phyloP scores from a whole-genome alignment of 30 jellyfish, hydroid and myxozoan species.

The Hydra vulgaris region DNA sequence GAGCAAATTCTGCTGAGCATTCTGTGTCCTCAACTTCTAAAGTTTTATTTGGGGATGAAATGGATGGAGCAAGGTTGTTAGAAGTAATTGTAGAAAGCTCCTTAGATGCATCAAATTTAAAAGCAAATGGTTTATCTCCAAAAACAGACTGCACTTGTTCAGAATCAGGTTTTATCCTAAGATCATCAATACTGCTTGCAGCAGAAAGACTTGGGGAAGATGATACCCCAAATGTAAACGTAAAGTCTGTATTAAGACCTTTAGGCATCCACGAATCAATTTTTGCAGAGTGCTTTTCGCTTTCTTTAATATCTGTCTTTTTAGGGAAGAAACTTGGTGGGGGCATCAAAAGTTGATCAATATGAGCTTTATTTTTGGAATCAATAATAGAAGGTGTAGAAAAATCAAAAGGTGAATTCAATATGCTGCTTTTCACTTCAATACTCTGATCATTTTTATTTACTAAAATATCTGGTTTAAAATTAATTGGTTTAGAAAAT shows the following conservation, averaged over 20 bases:
- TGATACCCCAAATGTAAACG: slow-evolving; percentile 18
- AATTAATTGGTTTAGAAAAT: slow-evolving; percentile 14
- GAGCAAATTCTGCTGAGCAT: slow-evolving; percentile 30
- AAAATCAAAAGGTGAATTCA: not conserved
- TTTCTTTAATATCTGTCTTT: not conserved
- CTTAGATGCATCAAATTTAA: slow-evolving; percentile 18
- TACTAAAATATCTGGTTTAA: not conserved
- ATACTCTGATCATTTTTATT: not conserved
- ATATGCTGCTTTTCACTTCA: not conserved
- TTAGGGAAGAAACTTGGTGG: slow-evolving; percentile 23
- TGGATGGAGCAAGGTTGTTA: not conserved
- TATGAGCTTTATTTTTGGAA: not conserved
- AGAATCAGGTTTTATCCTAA: not conserved
- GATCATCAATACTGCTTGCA: slow-evolving; percentile 37
- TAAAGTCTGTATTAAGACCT: slow-evolving; percentile 14
- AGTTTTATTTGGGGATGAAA: slow-evolving; percentile 13
- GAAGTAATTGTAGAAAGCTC: not conserved
- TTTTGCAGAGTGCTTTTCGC: not conserved
- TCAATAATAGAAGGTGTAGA: not conserved
- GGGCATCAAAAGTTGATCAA: slow-evolving; percentile 12
- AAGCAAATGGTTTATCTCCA: slow-evolving; percentile 10
- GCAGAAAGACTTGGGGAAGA: slow-evolving; percentile 20
- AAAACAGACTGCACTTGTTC: slow-evolving; percentile 13
- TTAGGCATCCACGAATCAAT: slow-evolving; percentile 21
- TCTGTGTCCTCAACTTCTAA: slow-evolving; percentile 27